Evolutionary conservation across 2,113 vertebrate species (phyloP).

Genomic region (Python bivittatus): DNA sequence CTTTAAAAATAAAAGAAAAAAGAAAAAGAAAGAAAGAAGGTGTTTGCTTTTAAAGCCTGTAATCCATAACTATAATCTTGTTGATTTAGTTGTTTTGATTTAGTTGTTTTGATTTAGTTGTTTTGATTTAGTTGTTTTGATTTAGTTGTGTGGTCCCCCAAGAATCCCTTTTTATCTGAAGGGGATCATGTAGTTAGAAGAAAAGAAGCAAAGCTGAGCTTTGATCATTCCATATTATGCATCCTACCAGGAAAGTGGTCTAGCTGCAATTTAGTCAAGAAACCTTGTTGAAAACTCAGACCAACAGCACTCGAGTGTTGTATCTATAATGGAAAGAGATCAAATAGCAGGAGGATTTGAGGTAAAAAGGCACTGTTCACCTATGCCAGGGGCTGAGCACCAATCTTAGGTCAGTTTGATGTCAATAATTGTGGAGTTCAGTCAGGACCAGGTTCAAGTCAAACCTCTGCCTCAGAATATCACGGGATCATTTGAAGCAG

Average conservation of each 20-base stretch:
- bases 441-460: neutral
- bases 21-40: neutral
- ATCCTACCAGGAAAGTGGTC: constrained; percentile 6
- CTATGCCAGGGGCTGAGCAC: neutral
- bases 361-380: neutral
- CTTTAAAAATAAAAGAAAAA: neutral
- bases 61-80: neutral
- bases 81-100: neutral
- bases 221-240: neutral
- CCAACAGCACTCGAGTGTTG: neutral
- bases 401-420: neutral
- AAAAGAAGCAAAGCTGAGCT: neutral
- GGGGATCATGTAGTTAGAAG: neutral
- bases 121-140: neutral
- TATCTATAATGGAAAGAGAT: rapidly evolving
- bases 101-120: neutral
- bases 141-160: neutral
- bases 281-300: constrained; percentile 15
- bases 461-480: neutral
- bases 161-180: neutral
- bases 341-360: neutral
- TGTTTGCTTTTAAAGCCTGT: neutral
- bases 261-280: neutral
- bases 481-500: neutral
- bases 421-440: neutral